These are phyloP conservation scores for Sitodiplosis mosellana DNA, from an alignment of 1,140 invertebrate genomes.

Conservation along the genomic window DNA sequence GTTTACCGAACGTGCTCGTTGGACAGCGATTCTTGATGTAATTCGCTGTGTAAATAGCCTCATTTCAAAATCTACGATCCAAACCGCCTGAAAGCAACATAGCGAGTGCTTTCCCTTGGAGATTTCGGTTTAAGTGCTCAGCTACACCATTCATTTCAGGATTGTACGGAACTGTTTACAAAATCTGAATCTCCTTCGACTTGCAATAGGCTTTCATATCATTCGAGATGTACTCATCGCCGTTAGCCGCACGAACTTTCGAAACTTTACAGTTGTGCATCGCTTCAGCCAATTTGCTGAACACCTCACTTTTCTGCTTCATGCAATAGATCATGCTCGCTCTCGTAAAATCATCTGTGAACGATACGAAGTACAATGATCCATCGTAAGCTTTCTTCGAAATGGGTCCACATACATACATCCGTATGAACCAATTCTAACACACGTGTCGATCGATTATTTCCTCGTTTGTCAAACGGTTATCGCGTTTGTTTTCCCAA, in stretches of 20 bases:
- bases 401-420: conserved; percentile 8
- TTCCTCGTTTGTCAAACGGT: conserved; percentile 5
- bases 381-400: conserved; percentile 6
- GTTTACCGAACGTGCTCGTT: conserved; percentile 2
- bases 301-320: conserved; percentile 9
- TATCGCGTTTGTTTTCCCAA: conserved; percentile 7
- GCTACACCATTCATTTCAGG: conserved; percentile 23
- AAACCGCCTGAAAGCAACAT: conserved; percentile 19
- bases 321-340: conserved; percentile 9
- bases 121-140: conserved; percentile 24
- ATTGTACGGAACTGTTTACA: conserved; percentile 11
- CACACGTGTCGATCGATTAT: conserved; percentile 4
- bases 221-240: conserved; percentile 11
- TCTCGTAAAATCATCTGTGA: conserved; percentile 17
- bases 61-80: conserved; percentile 20
- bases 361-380: conserved; percentile 12
- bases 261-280: conserved; percentile 9
- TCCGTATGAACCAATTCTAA: conserved; percentile 13
- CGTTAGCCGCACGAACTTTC: conserved; percentile 15
- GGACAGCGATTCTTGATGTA: conserved; percentile 25
- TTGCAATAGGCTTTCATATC: conserved; percentile 12
- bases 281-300: conserved; percentile 7
- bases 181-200: conserved; percentile 12
- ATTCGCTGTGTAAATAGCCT: conserved; percentile 22
- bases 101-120: conserved; percentile 20